These are phyloP conservation scores for Crenuchus spilurus DNA, from an alignment of 2,797 vertebrate genomes.

Conservation along the genomic window DNA sequence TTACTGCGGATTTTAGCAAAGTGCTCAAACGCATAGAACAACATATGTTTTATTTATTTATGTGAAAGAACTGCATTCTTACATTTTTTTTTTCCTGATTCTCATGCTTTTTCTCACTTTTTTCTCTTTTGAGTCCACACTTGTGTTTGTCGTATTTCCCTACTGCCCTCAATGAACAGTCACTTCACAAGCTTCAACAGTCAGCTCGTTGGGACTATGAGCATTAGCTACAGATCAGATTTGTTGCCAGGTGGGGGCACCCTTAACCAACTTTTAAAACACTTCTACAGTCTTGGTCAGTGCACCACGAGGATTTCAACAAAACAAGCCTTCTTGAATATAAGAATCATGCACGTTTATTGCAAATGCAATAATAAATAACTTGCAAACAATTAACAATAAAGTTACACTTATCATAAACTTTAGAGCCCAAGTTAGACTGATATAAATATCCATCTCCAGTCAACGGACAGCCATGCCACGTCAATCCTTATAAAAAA, in stretches of 20 bases:
- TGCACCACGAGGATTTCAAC: conserved; percentile 35
- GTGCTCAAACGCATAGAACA: neutral
- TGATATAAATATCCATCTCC: neutral
- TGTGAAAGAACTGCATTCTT: neutral
- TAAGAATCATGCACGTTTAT: neutral
- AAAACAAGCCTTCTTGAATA: conserved; percentile 24
- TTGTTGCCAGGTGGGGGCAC: conserved; percentile 82
- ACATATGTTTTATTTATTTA: neutral
- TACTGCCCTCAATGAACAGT: neutral
- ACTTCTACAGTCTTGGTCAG: conserved; percentile 22
- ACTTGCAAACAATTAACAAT: neutral
- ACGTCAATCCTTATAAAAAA: neutral
- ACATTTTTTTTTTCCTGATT: neutral
- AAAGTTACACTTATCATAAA: neutral
- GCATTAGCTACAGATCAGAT: conserved; percentile 44
- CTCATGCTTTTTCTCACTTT: no score
- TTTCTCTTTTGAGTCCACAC: neutral
- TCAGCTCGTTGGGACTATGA: neutral
- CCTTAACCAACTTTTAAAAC: conserved; percentile 80
- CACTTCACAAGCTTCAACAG: neutral
- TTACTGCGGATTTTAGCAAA: neutral
- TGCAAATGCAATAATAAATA: neutral
- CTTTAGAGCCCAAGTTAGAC: neutral
- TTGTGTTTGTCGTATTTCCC: neutral
- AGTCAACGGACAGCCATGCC: neutral